Conservation (phyloP, 2,113 vertebrate species). For the Rostratula benghalensis region DNA sequence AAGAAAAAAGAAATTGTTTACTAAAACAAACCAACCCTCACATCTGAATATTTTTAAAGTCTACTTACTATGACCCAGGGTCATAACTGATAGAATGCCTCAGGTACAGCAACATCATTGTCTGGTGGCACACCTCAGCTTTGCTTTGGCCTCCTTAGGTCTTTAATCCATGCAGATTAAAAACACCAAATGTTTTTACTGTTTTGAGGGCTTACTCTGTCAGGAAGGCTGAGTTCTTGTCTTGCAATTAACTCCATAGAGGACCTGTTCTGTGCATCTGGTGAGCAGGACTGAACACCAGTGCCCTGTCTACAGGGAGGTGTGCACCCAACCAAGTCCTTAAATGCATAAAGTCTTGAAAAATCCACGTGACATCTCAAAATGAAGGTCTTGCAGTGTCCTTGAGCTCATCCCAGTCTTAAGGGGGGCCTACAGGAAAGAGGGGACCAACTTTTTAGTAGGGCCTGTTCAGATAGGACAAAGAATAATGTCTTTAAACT, state of each 20-base stretch:
- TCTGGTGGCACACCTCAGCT: not conserved
- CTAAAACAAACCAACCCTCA: not conserved
- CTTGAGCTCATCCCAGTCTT: not conserved
- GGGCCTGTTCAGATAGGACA: not conserved
- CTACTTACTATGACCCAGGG: not conserved
- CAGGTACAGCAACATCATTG: accelerated
- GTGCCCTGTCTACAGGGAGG: not conserved
- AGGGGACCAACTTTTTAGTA: not conserved
- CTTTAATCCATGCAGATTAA: not conserved
- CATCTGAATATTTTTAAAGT: not conserved
- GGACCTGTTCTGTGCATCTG: accelerated
- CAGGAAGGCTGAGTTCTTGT: not conserved
- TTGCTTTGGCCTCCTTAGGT: not conserved
- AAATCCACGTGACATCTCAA: not conserved
- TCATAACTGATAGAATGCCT: not conserved
- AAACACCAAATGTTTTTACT: not conserved
- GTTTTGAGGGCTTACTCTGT: not conserved
- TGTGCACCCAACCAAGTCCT: accelerated
- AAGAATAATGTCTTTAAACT: not conserved
- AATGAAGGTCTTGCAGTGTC: not conserved
- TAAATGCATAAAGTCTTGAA: not conserved
- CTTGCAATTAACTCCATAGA: not conserved
- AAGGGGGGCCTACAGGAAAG: not conserved
- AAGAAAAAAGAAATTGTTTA: not conserved
- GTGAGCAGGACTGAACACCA: accelerated